Conservation (phyloP, 2,797 vertebrate genomes). For the Neostethus bicornis region DNA sequence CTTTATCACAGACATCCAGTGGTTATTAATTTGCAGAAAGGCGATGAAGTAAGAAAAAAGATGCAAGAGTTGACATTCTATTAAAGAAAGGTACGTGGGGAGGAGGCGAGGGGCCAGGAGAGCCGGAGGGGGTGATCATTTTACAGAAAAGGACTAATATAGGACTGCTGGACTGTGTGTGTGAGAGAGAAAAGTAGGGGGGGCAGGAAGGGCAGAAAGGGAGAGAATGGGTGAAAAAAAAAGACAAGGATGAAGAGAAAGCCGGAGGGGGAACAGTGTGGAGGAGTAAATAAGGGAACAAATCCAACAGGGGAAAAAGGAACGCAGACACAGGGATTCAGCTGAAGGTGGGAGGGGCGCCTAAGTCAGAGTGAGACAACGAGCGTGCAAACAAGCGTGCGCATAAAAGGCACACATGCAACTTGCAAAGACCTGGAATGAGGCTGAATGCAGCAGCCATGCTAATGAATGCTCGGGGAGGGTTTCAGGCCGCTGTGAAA, state of each 20-base stretch:
- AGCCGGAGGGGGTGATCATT: slow-evolving; percentile 50
- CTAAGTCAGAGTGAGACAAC: slow-evolving; percentile 19
- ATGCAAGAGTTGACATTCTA: slow-evolving; percentile 51
- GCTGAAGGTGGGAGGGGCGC: slow-evolving; percentile 40
- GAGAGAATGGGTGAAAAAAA: slow-evolving; percentile 4
- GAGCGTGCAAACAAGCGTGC: background rate
- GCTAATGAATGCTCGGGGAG: slow-evolving; percentile 80
- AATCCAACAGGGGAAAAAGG: slow-evolving; percentile 56
- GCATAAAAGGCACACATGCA: slow-evolving; percentile 40
- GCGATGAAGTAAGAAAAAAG: slow-evolving; percentile 39
- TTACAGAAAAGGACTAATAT: slow-evolving; percentile 50
- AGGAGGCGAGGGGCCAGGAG: slow-evolving; percentile 35
- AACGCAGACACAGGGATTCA: slow-evolving; percentile 49
- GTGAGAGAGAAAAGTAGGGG: slow-evolving; percentile 31
- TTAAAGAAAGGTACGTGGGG: slow-evolving; percentile 46
- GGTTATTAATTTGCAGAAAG: slow-evolving; percentile 41
- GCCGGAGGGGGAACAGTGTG: slow-evolving; percentile 60
- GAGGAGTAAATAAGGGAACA: slow-evolving; percentile 68
- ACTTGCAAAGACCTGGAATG: slow-evolving; percentile 71
- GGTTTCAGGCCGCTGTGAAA: slow-evolving; percentile 79
- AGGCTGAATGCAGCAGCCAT: slow-evolving; percentile 78
- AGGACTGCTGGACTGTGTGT: slow-evolving; percentile 40
- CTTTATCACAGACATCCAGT: slow-evolving; percentile 9
- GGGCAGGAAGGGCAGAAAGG: slow-evolving; percentile 14
- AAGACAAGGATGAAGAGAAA: slow-evolving; percentile 50